Conservation (phyloP, 2,888 invertebrate genomes). For the Thereva unica region DNA sequence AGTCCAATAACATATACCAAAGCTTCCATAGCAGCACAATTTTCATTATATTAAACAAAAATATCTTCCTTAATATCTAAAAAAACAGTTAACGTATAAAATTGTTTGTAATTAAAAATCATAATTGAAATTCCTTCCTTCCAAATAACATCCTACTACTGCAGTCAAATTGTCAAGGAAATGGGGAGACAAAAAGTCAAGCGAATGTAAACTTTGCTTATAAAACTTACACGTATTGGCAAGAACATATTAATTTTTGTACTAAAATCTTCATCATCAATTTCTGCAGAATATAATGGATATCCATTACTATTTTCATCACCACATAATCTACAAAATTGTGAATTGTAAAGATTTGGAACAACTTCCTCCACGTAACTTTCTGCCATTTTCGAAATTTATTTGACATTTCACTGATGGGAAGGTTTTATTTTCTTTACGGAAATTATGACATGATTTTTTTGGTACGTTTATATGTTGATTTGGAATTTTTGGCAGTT, state of each 20-base stretch:
- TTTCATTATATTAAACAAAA: too few species aligned
- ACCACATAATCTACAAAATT: constrained; percentile 76
- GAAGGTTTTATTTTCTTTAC: too few species aligned
- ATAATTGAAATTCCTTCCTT: not conserved
- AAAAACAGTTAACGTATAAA: too few species aligned
- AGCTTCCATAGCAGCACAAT: too few species aligned
- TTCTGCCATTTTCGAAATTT: too few species aligned
- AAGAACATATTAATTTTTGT: constrained; percentile 73
- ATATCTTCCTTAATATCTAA: too few species aligned
- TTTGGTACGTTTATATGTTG: too few species aligned
- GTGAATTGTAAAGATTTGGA: constrained; percentile 61
- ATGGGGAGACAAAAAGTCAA: constrained; percentile 9
- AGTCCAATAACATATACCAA: too few species aligned
- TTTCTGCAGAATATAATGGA: constrained; percentile 64
- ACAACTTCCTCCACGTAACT: too few species aligned
- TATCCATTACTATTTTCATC: constrained; percentile 73
- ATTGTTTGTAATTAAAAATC: constrained; percentile 43
- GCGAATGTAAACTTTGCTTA: constrained; percentile 12
- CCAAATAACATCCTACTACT: not conserved
- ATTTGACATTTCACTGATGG: too few species aligned
- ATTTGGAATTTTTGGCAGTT: too few species aligned
- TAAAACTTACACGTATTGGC: constrained; percentile 68
- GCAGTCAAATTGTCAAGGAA: constrained; percentile 4
- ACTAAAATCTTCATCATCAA: constrained; percentile 66
- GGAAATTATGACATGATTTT: too few species aligned